Evolutionary conservation across 2,113 vertebrate species (phyloP), one percentile per base, ranked within the genome.

Genomic region (Rhinolophus ferrumequinum): DNA sequence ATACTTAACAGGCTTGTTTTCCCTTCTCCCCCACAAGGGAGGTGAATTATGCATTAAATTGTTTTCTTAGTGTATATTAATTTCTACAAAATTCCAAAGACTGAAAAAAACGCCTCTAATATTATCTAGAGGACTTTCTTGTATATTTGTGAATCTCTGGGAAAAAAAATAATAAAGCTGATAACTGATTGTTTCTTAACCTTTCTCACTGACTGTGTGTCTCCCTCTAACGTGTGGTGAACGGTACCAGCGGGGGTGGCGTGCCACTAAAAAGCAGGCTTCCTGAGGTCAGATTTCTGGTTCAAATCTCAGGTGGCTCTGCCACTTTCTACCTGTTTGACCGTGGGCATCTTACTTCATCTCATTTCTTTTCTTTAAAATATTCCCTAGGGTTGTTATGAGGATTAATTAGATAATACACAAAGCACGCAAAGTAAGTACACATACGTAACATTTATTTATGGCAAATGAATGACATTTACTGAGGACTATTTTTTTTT

Each of bases 41-140:
- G 3, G 19, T 64, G 44, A 69, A 28, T 95, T 76, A 52, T 60
- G 60, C 66, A 86, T 33, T 86, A 72, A 73, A 15, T 7, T 62
- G 66, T 87, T 85, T 47, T 88, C 81, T 90, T 90, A 70, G 69
- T 88, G 26, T 52, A 28, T 89, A 77, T 50, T 75, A 92, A 50
- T 54, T 72, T 89, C 84, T 92, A 6, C n/a, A 92, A 73, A 84
- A 85, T 58, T 66, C 79, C 6, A 24, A 33, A 93, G 73, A 88
- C 75, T 80, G 5, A 18, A 1, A 50, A 50, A 86, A 73, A 85
- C 66, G 16, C 13, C 30, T 62, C 0, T 70, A 56, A n/a, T 84
- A 52, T 75, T 93, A 33, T 60, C 47, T 83, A 90, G 44, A 94
- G 22, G 56, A 67, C 6, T 28, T 90, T 56, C 24, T 24, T 62